Percentiles rank a stretch among this genome's conserved stretches.
Conservation (phyloP, 2,797 vertebrate genomes). For the Gymnothorax javanicus region DNA sequence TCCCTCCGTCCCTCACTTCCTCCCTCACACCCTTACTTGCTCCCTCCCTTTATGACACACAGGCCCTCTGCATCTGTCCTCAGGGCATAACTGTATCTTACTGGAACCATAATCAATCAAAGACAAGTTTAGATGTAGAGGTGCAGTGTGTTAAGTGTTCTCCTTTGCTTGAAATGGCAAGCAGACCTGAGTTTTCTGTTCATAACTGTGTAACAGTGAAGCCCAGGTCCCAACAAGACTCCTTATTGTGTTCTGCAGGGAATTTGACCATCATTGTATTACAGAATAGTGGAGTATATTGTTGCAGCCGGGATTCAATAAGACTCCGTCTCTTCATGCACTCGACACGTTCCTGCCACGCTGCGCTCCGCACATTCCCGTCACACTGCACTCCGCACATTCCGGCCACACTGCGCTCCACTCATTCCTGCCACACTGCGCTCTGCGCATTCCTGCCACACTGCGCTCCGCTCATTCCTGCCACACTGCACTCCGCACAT, state of each 20-base stretch:
- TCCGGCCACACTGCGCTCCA: too few species aligned
- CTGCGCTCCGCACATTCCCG: too few species aligned
- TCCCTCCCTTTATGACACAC: not conserved
- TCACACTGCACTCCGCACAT: too few species aligned
- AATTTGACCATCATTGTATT: not conserved
- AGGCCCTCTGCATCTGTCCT: not conserved
- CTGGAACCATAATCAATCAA: not conserved
- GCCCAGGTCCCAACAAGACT: not conserved
- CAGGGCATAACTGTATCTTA: not conserved
- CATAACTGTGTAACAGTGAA: not conserved
- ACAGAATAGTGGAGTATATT: not conserved
- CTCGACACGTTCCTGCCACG: too few species aligned
- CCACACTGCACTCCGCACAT: too few species aligned
- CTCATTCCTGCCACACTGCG: too few species aligned
- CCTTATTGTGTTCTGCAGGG: not conserved
- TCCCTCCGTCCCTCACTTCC: not conserved
- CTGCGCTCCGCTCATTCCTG: too few species aligned
- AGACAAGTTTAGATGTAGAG: not conserved
- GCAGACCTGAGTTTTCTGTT: not conserved
- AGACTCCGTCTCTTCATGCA: not conserved
- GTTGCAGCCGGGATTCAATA: not conserved
- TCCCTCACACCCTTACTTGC: not conserved
- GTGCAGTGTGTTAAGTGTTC: not conserved
- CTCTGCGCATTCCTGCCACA: too few species aligned
- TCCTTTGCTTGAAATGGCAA: not conserved